These are phyloP conservation scores for Subanguina moxae DNA, from an alignment of 1,140 invertebrate species.

Conservation along the genomic window DNA sequence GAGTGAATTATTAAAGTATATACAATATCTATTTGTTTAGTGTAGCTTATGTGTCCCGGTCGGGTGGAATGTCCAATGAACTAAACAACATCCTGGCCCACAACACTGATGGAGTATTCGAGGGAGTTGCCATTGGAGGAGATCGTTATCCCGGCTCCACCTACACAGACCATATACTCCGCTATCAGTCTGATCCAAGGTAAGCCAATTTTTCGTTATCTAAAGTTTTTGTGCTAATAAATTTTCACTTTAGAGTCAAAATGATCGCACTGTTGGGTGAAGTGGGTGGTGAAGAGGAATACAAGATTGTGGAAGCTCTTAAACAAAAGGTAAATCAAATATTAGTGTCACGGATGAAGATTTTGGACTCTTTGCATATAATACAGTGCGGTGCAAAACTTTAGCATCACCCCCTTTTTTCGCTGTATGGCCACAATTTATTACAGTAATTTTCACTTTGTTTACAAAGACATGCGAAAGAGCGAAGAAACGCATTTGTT, in stretches of 20 bases:
- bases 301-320: conserved; percentile 86
- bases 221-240: conserved; percentile 19
- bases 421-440: no score
- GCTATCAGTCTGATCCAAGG: conserved; percentile 70
- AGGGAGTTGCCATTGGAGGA: conserved; percentile 98
- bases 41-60: conserved; percentile 94
- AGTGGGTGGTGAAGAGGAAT: conserved; percentile 98
- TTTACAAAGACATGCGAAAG: no score
- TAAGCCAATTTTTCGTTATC: neutral
- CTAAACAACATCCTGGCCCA: conserved; percentile 97
- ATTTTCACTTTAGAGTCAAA: conserved; percentile 69
- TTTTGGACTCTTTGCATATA: no score
- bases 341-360: no score
- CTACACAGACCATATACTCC: conserved; percentile 93
- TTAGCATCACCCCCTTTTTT: no score
- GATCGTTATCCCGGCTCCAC: conserved; percentile 79
- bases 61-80: conserved; percentile 99
- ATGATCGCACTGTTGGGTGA: conserved; percentile 93
- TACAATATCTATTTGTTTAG: conserved; percentile 63
- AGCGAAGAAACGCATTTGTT: no score
- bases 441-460: no score
- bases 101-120: conserved; percentile 91
- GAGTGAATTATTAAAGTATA: no score
- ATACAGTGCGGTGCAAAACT: no score
- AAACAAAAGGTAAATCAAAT: conserved; percentile 69